Evolutionary conservation across 2,888 invertebrate genomes (phyloP).

Genomic region (Microplitis manilae): DNA sequence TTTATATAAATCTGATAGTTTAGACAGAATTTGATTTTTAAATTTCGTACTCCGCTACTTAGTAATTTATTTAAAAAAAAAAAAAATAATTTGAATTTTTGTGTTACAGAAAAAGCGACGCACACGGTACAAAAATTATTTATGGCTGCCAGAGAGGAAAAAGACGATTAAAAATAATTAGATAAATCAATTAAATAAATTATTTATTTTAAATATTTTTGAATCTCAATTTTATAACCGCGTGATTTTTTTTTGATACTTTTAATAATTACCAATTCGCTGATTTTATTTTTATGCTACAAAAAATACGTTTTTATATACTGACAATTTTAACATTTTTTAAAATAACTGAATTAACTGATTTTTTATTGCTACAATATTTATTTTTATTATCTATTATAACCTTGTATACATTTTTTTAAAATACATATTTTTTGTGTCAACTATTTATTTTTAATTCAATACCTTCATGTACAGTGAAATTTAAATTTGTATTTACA

Average conservation of each 20-base stretch:
- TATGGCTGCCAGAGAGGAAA: constrained; percentile 84
- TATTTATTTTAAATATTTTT: not conserved
- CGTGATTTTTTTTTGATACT: not conserved
- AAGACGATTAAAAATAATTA: constrained; percentile 56
- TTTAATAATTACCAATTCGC: not conserved
- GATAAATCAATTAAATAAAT: constrained; percentile 18
- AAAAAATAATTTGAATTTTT: constrained; percentile 41
- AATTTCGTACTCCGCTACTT: too few species aligned
- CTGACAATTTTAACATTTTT: too few species aligned
- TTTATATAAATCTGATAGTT: too few species aligned
- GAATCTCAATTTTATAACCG: not conserved
- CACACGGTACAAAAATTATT: constrained; percentile 81
- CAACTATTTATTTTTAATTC: not conserved
- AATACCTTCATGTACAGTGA: not conserved
- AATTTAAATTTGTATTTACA: not conserved
- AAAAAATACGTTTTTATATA: too few species aligned
- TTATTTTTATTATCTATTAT: constrained; percentile 29
- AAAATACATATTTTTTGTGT: constrained; percentile 17
- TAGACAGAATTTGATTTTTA: too few species aligned
- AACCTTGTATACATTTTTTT: constrained; percentile 34
- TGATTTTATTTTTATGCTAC: not conserved
- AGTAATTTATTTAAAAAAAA: not conserved
- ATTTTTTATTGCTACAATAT: not conserved
- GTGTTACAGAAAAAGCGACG: constrained; percentile 76
- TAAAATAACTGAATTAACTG: too few species aligned